Evolutionary conservation across 2,888 invertebrate species (phyloP).

Genomic region (Escarpia spicata): DNA sequence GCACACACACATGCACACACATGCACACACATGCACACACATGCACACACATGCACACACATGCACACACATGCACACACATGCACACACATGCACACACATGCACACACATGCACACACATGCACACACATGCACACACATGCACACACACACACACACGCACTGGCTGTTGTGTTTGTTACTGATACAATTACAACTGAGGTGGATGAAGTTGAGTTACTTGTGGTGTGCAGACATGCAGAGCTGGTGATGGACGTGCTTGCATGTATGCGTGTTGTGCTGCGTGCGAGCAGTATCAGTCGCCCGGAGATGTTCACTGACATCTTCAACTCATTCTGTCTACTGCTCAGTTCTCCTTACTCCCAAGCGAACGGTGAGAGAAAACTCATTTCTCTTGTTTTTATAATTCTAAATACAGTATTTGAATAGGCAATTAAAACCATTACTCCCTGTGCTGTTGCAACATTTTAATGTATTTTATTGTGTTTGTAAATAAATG

Average conservation of each 20-base stretch:
- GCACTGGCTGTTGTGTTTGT: neutral
- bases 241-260: slow-evolving; percentile 48
- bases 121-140: neutral
- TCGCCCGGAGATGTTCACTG: slow-evolving; percentile 49
- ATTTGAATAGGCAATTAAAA: too few species aligned
- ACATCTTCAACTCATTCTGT: slow-evolving; percentile 51
- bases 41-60: neutral
- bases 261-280: slow-evolving; percentile 47
- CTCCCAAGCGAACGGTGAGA: slow-evolving; percentile 30
- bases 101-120: neutral
- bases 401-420: neutral
- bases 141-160: neutral
- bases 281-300: slow-evolving; percentile 42
- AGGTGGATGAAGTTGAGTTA: neutral
- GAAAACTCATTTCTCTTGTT: neutral
- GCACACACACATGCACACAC: neutral
- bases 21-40: neutral
- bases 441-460: too few species aligned
- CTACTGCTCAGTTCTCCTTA: slow-evolving; percentile 47
- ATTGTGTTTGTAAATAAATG: too few species aligned
- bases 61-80: neutral
- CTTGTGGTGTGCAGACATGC: neutral
- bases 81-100: neutral
- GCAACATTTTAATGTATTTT: too few species aligned
- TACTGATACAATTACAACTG: neutral